phyloP scores from a whole-genome alignment of 2,888 invertebrate species.

The Lepidocyrtinus sp. region DNA sequence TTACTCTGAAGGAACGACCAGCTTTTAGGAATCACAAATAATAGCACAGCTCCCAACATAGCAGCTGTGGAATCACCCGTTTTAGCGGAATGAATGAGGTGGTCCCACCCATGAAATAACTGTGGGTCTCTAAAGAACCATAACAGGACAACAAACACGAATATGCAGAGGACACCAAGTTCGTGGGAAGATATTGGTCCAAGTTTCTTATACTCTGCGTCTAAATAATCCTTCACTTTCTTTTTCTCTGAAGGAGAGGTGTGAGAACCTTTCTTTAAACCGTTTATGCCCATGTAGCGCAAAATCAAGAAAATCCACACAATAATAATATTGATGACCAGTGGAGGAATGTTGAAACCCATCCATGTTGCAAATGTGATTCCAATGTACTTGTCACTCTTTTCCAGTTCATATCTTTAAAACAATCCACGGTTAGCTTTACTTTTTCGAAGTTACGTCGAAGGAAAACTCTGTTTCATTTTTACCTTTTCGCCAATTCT shows the following conservation, averaged over 20 bases:
- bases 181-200: conserved; percentile 54
- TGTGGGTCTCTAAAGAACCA: conserved; percentile 55
- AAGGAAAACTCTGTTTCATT: no score
- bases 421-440: not conserved
- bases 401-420: conserved; percentile 62
- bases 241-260: not conserved
- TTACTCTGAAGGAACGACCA: conserved; percentile 36
- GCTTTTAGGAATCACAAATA: conserved; percentile 62
- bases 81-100: not conserved
- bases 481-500: conserved; percentile 54
- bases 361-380: conserved; percentile 67
- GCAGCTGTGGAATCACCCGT: conserved; percentile 61
- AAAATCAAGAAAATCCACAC: conserved; percentile 63
- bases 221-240: conserved; percentile 20
- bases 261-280: not conserved
- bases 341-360: conserved; percentile 61
- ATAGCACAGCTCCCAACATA: conserved; percentile 59
- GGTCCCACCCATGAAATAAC: conserved; percentile 50
- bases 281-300: conserved; percentile 58
- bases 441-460: no score
- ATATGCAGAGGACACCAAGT: conserved; percentile 35
- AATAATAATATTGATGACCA: conserved; percentile 57
- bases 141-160: conserved; percentile 32
- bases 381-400: conserved; percentile 62
- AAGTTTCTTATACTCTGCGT: conserved; percentile 48